Evolutionary conservation across 2,888 invertebrate genomes (phyloP).

Genomic region (Acanthosepion esculentum): DNA sequence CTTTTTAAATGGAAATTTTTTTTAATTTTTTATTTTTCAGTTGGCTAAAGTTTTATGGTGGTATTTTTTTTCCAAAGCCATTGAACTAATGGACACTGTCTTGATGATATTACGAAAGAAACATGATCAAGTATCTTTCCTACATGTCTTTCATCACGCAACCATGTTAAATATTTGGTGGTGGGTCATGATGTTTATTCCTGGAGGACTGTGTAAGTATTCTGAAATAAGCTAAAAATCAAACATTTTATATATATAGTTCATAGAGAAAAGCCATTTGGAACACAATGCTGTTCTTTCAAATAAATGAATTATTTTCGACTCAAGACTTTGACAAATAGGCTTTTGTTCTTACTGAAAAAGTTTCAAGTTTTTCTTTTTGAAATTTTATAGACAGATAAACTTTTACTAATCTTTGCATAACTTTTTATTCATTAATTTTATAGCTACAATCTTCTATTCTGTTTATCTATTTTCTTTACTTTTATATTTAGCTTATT

Average conservation of each 20-base stretch:
- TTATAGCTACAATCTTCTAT: too few relatives aligned
- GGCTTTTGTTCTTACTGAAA: neutral
- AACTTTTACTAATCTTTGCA: too few relatives aligned
- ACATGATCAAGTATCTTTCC: slow-evolving; percentile 89
- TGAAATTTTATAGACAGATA: too few relatives aligned
- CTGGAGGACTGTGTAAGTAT: slow-evolving; percentile 82
- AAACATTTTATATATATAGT: neutral
- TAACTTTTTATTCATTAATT: too few relatives aligned
- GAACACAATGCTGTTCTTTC: too few relatives aligned
- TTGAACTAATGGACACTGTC: slow-evolving; percentile 75
- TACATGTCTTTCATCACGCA: slow-evolving; percentile 95
- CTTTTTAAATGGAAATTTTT: neutral
- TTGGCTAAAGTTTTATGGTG: slow-evolving; percentile 73
- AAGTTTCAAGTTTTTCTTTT: too few relatives aligned
- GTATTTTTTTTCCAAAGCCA: slow-evolving; percentile 74
- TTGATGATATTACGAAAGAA: slow-evolving; percentile 95
- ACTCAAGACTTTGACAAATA: neutral
- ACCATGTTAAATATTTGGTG: slow-evolving; percentile 96
- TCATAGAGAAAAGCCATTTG: too few relatives aligned
- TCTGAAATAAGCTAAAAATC: neutral
- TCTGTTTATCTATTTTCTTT: too few relatives aligned
- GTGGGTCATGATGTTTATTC: slow-evolving; percentile 83
- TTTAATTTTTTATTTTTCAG: slow-evolving; percentile 55
- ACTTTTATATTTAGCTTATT: too few relatives aligned
- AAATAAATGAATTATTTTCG: neutral